Conservation (phyloP, 2,888 invertebrate genomes). For the Leucoma salicis region DNA sequence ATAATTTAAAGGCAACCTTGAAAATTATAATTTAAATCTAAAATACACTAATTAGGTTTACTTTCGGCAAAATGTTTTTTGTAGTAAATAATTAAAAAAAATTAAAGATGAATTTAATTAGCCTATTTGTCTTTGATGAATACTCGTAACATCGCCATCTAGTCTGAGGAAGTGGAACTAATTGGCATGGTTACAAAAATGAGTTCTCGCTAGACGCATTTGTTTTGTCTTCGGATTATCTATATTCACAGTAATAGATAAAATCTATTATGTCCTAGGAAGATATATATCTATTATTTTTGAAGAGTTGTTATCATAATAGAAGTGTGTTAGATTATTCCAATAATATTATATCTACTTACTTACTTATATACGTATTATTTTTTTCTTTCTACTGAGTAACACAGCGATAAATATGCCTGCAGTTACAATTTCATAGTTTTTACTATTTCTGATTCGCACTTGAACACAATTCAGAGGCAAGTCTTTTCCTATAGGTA, state of each 20-base stretch:
- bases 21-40: background rate
- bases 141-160: conserved; percentile 24
- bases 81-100: conserved; percentile 6
- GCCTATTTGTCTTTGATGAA: background rate
- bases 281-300: background rate
- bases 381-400: too few species aligned
- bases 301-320: background rate
- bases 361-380: too few species aligned
- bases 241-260: conserved; percentile 1
- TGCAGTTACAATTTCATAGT: too few species aligned
- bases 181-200: background rate
- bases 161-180: conserved; percentile 11
- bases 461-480: too few species aligned
- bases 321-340: too few species aligned
- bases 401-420: too few species aligned
- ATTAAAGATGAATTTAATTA: background rate
- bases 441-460: too few species aligned
- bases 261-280: conserved; percentile 2
- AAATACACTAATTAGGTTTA: conserved; percentile 13
- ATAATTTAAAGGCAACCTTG: background rate
- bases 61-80: conserved; percentile 15
- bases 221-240: conserved; percentile 5
- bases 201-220: background rate
- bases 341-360: too few species aligned
- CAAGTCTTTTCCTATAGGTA: too few species aligned